Percentiles rank a stretch among this genome's conserved stretches.
These are phyloP conservation scores for Motacilla alba DNA, from an alignment of 2,113 vertebrate genomes.

Conservation along the genomic window DNA sequence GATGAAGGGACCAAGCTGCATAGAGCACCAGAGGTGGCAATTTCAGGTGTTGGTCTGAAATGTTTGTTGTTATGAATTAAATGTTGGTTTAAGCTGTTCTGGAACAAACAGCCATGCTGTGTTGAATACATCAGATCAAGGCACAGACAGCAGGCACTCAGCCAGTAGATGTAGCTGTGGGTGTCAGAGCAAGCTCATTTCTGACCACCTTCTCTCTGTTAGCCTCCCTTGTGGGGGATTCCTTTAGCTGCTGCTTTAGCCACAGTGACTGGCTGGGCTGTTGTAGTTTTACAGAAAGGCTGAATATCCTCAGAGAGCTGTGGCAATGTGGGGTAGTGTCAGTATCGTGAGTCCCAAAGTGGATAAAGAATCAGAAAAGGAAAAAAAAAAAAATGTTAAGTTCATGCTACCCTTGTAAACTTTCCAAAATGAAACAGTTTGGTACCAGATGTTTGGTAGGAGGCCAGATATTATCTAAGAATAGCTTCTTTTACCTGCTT, in stretches of 20 bases:
- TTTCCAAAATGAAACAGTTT: slow-evolving; percentile 28
- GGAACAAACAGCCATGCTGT: not conserved
- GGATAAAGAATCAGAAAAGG: not conserved
- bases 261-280: not conserved
- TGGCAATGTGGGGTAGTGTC: not conserved
- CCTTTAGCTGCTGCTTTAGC: not conserved
- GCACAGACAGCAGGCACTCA: not conserved
- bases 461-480: slow-evolving; percentile 50
- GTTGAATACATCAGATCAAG: not conserved
- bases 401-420: not conserved
- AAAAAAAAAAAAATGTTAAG: not conserved
- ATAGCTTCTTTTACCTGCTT: slow-evolving; percentile 48
- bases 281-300: not conserved
- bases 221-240: not conserved
- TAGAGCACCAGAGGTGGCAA: not conserved
- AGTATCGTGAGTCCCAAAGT: not conserved
- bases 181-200: not conserved
- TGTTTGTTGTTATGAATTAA: not conserved
- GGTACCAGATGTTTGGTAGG: slow-evolving; percentile 43
- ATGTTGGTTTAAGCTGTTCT: not conserved
- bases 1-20: not conserved
- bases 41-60: not conserved
- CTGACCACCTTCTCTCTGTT: not conserved
- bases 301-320: not conserved
- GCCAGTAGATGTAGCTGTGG: not conserved